Evolutionary conservation across 2,797 vertebrate species (phyloP).

Genomic region (Microchirus variegatus): DNA sequence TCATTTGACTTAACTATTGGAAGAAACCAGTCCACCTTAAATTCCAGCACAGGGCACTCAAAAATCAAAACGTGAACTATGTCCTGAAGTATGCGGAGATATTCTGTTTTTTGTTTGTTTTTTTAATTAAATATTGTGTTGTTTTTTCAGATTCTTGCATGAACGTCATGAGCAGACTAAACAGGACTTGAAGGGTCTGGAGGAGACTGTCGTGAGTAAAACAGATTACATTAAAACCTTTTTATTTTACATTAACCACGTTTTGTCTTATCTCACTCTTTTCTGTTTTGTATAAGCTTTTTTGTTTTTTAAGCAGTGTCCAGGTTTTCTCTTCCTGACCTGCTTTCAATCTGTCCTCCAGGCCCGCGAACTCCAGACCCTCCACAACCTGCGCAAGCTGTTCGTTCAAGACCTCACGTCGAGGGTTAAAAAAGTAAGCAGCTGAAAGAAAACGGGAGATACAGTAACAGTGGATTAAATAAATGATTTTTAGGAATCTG

Average conservation of each 20-base stretch:
- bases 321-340: constrained; percentile 2
- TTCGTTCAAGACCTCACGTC: constrained; percentile 98
- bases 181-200: constrained; percentile 94
- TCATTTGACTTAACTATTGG: too few relatives aligned
- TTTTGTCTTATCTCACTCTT: neutral
- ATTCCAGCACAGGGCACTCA: too few relatives aligned
- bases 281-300: neutral
- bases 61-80: too few relatives aligned
- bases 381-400: constrained; percentile 97
- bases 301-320: neutral
- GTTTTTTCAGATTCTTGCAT: constrained; percentile 85
- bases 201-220: constrained; percentile 92
- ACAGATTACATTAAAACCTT: neutral
- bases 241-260: too few relatives aligned
- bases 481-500: too few relatives aligned
- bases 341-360: constrained; percentile 55
- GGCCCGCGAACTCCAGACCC: constrained; percentile 96
- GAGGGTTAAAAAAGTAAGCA: constrained; percentile 94
- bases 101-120: constrained; percentile 36
- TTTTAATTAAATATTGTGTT: neutral
- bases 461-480: too few relatives aligned
- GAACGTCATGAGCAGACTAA: constrained; percentile 94
- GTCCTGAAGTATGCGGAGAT: too few relatives aligned
- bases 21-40: too few relatives aligned
- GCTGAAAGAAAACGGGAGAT: neutral